These are phyloP conservation scores for Corbicula japonica DNA, from an alignment of 2,888 invertebrate genomes.

Conservation along the genomic window DNA sequence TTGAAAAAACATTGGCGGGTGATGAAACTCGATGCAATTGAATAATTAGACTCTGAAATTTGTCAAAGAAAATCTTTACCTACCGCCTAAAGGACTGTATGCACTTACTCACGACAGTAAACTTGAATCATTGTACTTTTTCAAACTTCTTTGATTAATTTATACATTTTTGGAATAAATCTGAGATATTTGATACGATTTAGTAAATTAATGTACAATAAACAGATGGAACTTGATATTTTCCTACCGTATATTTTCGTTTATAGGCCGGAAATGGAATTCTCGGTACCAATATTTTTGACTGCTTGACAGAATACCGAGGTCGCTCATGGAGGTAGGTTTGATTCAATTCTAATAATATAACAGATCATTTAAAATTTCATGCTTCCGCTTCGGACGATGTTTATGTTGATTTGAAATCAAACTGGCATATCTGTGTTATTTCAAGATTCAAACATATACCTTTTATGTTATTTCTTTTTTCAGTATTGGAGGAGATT, in stretches of 20 bases:
- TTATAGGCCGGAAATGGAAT: conserved; percentile 81
- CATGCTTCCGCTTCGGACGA: background rate
- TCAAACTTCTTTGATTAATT: too few relatives aligned
- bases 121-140: too few relatives aligned
- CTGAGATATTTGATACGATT: too few relatives aligned
- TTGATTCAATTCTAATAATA: background rate
- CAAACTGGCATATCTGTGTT: background rate
- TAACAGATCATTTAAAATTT: background rate
- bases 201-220: too few relatives aligned
- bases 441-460: background rate
- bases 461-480: background rate
- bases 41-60: too few relatives aligned
- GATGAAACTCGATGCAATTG: too few relatives aligned
- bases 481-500: conserved; percentile 82
- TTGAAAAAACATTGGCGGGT: too few relatives aligned
- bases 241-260: background rate
- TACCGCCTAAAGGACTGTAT: too few relatives aligned
- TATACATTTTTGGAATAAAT: too few relatives aligned
- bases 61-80: too few relatives aligned
- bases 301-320: conserved; percentile 76
- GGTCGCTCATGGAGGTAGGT: conserved; percentile 80
- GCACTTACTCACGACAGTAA: too few relatives aligned
- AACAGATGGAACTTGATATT: too few relatives aligned
- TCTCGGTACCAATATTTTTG: conserved; percentile 75
- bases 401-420: background rate